Base-by-base conservation (phyloP, 2,888 invertebrate genomes). In the Cantharis lateralis region DNA sequence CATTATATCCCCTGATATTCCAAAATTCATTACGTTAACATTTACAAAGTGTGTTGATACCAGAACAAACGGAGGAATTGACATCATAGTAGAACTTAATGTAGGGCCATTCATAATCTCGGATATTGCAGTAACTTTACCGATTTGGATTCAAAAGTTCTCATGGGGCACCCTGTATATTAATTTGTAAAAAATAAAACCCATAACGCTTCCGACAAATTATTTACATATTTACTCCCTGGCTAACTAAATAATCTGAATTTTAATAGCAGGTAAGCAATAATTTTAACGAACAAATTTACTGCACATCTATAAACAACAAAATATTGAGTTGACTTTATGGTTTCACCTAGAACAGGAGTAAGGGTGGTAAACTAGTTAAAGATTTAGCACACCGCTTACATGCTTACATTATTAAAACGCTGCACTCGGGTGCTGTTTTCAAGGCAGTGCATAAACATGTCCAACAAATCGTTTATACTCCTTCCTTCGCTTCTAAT, bases 371-470 rank as follows among this genome's bases (percentile, higher is more conserved):
- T 13, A 69, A 28, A 28, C 18, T 63, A 61, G 62, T 20, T 62
- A 68, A 71, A 75, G 71, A 75, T 75, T 75, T 75, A 75, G 75
- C 61, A 28, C 71, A 62, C 75, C 75, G 66, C 71, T 71, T 71
- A 68, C 64, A 71, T 75, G 75, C 73, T 78, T 71, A 73, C 78
- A 76, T 76, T 78, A 78, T 78, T 78, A 78, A 78, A 78, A 78
- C 68, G 68, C 68, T 73, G 76, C 72, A 72, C 70, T 72, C 71
- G 71, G 72, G 72, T 70, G 75, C 68, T 71, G 70, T 78, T 78
- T 72, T 75, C 74, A 62, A 70, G 78, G 76, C 78, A 81, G 78
- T 80, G 78, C 81, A 81, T 81, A 81, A 81, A 81, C 76, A 81
- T 81, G 78, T 78, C 81, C 71, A 62, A 71, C 75, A 71, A 78